Evolutionary conservation across 23 tunicate genomes (phyloP).

Genomic region (Halocynthia aurantium): DNA sequence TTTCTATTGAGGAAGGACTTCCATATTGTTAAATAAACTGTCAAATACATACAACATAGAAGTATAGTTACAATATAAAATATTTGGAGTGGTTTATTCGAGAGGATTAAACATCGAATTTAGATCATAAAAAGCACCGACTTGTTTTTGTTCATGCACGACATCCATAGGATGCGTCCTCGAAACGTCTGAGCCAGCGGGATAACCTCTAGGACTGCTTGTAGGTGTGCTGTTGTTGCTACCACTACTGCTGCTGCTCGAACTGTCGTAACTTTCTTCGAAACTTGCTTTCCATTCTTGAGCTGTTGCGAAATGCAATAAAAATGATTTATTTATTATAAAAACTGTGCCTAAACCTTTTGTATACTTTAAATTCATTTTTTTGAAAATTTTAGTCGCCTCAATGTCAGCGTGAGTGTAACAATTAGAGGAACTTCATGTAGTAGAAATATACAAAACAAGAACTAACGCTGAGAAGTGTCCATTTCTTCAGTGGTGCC

Average conservation of each 20-base stretch:
- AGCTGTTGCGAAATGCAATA: not conserved
- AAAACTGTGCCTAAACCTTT: too few species aligned
- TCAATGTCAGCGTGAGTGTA: too few species aligned
- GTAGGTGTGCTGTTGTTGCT: constrained; percentile 48
- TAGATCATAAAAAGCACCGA: not conserved
- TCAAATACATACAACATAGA: not conserved
- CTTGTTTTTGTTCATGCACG: constrained; percentile 3
- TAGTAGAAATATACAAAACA: too few species aligned
- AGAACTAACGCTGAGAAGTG: constrained; percentile 26
- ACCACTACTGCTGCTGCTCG: constrained; percentile 29
- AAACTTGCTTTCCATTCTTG: constrained; percentile 22
- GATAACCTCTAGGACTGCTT: constrained; percentile 18
- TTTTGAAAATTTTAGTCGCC: too few species aligned
- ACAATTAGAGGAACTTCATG: too few species aligned
- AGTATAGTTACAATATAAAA: not conserved
- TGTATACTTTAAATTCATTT: too few species aligned
- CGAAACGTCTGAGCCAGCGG: constrained; percentile 3
- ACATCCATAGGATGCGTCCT: constrained; percentile 11
- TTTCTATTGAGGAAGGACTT: not conserved
- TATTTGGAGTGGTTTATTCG: too few species aligned
- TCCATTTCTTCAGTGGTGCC: constrained; percentile 57
- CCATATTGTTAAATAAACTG: not conserved
- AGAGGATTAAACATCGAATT: not conserved
- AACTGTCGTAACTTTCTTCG: constrained; percentile 33
- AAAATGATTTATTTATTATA: too few species aligned